Evolutionary conservation across 2,888 invertebrate genomes (phyloP), one percentile per base, ranked within the genome.

Genomic region (Panorpa germanica): DNA sequence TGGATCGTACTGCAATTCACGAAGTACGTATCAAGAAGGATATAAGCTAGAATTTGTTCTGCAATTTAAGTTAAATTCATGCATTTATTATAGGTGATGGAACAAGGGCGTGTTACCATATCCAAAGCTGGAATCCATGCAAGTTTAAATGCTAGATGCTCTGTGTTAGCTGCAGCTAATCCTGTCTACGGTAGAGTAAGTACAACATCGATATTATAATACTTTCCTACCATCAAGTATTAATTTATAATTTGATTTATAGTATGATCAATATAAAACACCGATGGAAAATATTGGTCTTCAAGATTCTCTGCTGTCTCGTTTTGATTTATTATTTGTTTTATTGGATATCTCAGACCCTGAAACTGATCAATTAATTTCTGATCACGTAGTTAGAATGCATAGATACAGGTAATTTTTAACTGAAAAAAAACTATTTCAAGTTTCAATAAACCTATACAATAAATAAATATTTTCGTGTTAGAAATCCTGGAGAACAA

Each of bases 241-340:
- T n/a, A n/a, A n/a, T n/a, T n/a, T n/a, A n/a, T n/a, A n/a, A 9
- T 21, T 37, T 38, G 34, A 31, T 35, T 54, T 59, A 4, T 53
- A 91, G 81, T 98, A 99, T 48, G 91, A 99, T 58, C 91, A 91
- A 48, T 96, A 91, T 57, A 96, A 95, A 59, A 88, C 93, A 0
- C 98, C 98, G 0, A 98, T 98, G 96, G 96, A 98, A 55, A 98
- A 98, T 57, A 99, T 98, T 46, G 96, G 95, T 0, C 63, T 99
- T 22, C 98, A 98, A 57, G 93, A 95, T 59, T 93, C 93, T 0
- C 53, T 98, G 37, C 61, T 98, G 20, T 96, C 96, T 2, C 90
- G 98, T 63, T 98, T 98, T 56, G 98, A 98, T 67, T 61, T 96
- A 44, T 62, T 99, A 25, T 99, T 99, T 50, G 95, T 99, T 37